Evolutionary conservation across 2,888 invertebrate species (phyloP).

Genomic region (Nomada hirtipes): DNA sequence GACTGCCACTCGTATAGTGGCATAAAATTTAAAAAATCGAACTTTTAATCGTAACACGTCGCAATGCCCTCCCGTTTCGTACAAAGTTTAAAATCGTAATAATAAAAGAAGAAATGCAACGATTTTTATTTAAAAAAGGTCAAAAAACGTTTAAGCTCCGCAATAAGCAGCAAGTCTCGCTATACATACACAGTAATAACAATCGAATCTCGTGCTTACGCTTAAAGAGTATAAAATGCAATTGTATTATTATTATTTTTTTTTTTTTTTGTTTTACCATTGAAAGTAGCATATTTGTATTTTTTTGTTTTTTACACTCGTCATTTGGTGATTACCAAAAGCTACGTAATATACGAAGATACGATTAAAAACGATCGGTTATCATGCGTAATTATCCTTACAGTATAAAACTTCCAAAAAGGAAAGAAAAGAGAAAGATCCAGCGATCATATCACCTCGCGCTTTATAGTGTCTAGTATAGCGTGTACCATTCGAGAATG

Average conservation of each 20-base stretch:
- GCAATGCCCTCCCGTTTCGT: constrained; percentile 12
- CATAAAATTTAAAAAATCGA: constrained; percentile 10
- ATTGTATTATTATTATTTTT: constrained; percentile 30
- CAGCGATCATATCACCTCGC: constrained; percentile 35
- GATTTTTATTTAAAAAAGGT: constrained; percentile 8
- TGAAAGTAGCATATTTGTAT: constrained; percentile 51
- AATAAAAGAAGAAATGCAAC: constrained; percentile 24
- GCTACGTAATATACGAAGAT: constrained; percentile 63
- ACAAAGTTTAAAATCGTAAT: constrained; percentile 19
- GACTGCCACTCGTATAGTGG: constrained; percentile 44
- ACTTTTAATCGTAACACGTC: constrained; percentile 13
- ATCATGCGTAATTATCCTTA: constrained; percentile 53
- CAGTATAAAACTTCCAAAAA: constrained; percentile 48
- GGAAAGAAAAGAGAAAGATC: constrained; percentile 26
- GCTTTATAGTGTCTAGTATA: constrained; percentile 12
- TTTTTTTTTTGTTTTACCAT: constrained; percentile 36
- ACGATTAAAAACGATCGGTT: constrained; percentile 58
- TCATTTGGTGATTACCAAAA: constrained; percentile 54
- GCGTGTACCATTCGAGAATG: constrained; percentile 35
- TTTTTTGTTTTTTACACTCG: constrained; percentile 35
- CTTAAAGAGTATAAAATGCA: constrained; percentile 67
- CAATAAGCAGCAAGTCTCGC: constrained; percentile 46
- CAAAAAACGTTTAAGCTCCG: constrained; percentile 44
- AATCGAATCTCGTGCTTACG: constrained; percentile 52
- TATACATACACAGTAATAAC: constrained; percentile 35